Evolutionary conservation across 2,888 invertebrate species (phyloP).

Genomic region (Scaptomyza tumidula): DNA sequence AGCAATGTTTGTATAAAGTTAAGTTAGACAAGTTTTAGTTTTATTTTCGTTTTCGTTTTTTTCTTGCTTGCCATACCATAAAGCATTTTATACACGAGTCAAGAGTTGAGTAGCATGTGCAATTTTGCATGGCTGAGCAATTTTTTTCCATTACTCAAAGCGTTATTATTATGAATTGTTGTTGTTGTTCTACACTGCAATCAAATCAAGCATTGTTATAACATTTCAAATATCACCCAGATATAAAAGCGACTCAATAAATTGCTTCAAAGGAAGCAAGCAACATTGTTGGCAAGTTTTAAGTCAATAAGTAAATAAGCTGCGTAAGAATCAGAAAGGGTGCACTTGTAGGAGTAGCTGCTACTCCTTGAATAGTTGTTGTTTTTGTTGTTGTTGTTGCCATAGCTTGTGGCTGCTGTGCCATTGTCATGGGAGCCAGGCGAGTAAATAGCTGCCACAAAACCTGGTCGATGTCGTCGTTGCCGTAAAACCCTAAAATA

Average conservation of each 20-base stretch:
- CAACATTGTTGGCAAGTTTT: constrained; percentile 53
- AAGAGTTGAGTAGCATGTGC: too few relatives aligned
- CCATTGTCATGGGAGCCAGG: constrained; percentile 51
- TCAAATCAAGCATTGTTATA: constrained; percentile 74
- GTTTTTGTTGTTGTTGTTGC: constrained; percentile 30
- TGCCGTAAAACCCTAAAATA: constrained; percentile 79
- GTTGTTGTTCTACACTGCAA: constrained; percentile 41
- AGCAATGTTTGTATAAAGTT: constrained; percentile 59
- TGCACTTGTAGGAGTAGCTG: constrained; percentile 38
- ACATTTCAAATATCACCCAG: constrained; percentile 67
- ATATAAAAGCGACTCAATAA: constrained; percentile 68
- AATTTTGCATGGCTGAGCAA: constrained; percentile 4
- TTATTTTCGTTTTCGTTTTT: background rate
- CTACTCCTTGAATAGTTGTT: constrained; percentile 20
- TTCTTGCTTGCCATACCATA: background rate
- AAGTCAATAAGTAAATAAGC: constrained; percentile 77
- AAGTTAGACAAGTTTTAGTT: constrained; percentile 31
- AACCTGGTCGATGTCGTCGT: constrained; percentile 79
- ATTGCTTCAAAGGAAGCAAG: constrained; percentile 58
- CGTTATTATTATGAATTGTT: too few relatives aligned
- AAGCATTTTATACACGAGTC: too few relatives aligned
- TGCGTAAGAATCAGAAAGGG: constrained; percentile 74
- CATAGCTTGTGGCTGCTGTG: constrained; percentile 6
- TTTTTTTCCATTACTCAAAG: constrained; percentile 14
- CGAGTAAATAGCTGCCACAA: constrained; percentile 77